Conservation (phyloP, 2,888 invertebrate species). For the Zaprionus obscuricornis region DNA sequence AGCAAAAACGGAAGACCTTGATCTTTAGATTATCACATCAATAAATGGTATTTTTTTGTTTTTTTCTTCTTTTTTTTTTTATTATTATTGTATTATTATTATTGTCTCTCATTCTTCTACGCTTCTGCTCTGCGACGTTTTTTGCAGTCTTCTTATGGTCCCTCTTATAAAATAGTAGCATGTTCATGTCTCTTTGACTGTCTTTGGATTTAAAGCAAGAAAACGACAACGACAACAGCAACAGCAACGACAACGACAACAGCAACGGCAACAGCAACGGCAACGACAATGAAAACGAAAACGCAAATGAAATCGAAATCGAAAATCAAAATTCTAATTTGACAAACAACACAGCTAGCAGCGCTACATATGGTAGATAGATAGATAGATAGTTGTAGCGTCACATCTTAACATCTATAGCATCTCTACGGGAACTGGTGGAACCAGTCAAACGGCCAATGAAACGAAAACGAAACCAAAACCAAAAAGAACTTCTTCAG, state of each 20-base stretch:
- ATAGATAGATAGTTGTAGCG: no score
- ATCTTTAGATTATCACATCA: constrained; percentile 77
- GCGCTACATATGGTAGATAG: no score
- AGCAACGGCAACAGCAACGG: no score
- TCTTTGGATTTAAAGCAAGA: constrained; percentile 52
- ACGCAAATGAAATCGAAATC: constrained; percentile 46
- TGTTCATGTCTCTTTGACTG: constrained; percentile 34
- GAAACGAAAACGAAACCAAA: no score
- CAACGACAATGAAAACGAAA: constrained; percentile 45
- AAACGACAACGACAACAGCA: not conserved
- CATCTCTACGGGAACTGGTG: constrained; percentile 61
- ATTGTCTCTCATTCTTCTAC: constrained; percentile 30
- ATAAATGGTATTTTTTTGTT: constrained; percentile 64
- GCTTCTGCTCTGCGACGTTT: constrained; percentile 33
- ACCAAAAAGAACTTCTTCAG: constrained; percentile 61
- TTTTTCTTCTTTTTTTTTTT: constrained; percentile 13
- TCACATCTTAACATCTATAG: no score
- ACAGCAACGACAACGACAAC: no score
- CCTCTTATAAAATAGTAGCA: no score
- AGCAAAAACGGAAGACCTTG: constrained; percentile 75
- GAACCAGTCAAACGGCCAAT: constrained; percentile 62
- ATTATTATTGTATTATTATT: constrained; percentile 25
- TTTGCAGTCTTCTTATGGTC: constrained; percentile 26
- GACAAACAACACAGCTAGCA: not conserved
- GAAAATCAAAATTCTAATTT: constrained; percentile 9